A percentile compares a stretch with the other conserved stretches of the same genome.
Evolutionary conservation across 2,797 vertebrate genomes (phyloP).

Genomic region (Diglossa cyanea): DNA sequence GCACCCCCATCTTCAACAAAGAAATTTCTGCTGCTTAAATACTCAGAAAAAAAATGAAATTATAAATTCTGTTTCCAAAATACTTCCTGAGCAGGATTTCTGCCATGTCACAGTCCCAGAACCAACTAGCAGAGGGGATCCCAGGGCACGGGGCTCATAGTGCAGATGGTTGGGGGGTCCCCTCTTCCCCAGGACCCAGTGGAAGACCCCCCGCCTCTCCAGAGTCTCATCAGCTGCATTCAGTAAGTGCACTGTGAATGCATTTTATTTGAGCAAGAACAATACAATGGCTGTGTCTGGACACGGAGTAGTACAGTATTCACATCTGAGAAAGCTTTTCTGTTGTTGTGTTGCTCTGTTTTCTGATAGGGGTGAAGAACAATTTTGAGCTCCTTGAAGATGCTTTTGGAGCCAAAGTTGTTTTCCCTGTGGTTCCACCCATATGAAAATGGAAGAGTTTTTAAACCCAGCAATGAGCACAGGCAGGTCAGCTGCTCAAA

Average conservation of each 20-base stretch:
- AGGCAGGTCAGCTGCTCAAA: constrained; percentile 26
- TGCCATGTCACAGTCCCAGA: fast-evolving
- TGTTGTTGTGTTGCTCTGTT: background rate
- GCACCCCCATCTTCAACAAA: background rate
- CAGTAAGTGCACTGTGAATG: background rate
- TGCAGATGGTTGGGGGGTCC: fast-evolving
- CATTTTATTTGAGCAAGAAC: background rate
- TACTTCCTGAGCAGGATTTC: background rate
- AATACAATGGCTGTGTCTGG: background rate
- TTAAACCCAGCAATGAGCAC: constrained; percentile 3
- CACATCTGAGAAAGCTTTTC: background rate
- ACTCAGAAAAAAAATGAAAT: background rate
- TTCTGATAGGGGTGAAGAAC: background rate
- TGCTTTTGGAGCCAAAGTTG: background rate
- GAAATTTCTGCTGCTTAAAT: background rate
- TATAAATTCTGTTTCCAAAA: background rate
- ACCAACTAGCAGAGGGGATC: background rate
- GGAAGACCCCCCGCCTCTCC: background rate
- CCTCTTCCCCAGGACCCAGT: background rate
- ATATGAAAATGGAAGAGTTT: background rate
- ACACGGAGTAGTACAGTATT: background rate
- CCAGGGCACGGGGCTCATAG: background rate
- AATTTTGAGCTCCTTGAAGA: background rate
- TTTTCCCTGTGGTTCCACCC: constrained; percentile 19
- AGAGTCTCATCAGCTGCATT: background rate